These are phyloP conservation scores for Standfussiana lucernea DNA, from an alignment of 2,888 invertebrate genomes.

Conservation along the genomic window DNA sequence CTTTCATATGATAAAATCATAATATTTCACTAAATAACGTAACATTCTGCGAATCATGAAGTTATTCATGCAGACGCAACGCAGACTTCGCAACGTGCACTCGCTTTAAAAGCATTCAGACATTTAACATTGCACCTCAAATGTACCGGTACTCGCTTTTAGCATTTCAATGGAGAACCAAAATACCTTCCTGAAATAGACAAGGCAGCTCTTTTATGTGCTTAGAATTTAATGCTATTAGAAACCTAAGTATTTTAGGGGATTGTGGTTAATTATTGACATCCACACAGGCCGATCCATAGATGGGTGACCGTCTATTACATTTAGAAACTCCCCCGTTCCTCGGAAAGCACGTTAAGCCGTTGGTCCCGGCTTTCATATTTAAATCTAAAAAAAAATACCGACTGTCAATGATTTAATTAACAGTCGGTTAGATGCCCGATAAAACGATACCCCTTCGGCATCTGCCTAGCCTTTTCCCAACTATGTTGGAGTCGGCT, in stretches of 20 bases:
- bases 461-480: too few species aligned
- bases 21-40: conserved; percentile 26
- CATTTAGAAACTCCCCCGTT: background rate
- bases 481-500: too few species aligned
- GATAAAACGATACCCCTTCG: too few species aligned
- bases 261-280: background rate
- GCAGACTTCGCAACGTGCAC: conserved; percentile 1
- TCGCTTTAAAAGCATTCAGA: conserved; percentile 61
- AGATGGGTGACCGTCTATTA: background rate
- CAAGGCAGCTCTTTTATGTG: background rate
- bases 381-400: too few species aligned
- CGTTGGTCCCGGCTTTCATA: too few species aligned
- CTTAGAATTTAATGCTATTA: background rate
- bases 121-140: conserved; percentile 39
- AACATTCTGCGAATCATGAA: background rate
- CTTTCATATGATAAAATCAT: conserved; percentile 1
- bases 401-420: too few species aligned
- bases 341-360: too few species aligned
- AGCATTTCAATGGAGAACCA: conserved; percentile 11
- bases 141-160: conserved; percentile 32
- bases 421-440: too few species aligned
- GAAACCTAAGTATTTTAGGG: background rate
- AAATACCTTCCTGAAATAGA: background rate
- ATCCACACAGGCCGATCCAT: too few species aligned
- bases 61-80: conserved; percentile 26